Percentiles rank a stretch among this genome's conserved stretches.
Evolutionary conservation across 2,797 vertebrate genomes (phyloP).

Genomic region (Delichon dasypus): DNA sequence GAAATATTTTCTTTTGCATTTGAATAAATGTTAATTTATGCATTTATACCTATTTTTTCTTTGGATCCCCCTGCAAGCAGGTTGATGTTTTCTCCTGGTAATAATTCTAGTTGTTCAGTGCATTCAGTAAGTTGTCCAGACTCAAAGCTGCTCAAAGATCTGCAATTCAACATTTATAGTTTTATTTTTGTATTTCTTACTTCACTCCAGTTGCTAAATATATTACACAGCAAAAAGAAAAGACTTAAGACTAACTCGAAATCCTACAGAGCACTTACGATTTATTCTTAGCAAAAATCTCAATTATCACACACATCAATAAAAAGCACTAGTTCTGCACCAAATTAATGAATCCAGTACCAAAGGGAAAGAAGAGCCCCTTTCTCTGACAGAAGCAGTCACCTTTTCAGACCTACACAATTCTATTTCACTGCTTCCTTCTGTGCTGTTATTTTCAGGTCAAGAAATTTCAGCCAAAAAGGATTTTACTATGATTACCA

Average conservation of each 20-base stretch:
- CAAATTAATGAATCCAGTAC: neutral
- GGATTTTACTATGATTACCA: neutral
- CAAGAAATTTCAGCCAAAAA: neutral
- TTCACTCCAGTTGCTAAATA: neutral
- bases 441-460: neutral
- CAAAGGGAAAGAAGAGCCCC: neutral
- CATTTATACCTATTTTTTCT: constrained; percentile 90
- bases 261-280: neutral
- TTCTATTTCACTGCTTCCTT: neutral
- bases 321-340: neutral
- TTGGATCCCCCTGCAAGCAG: constrained; percentile 85
- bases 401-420: neutral
- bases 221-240: neutral
- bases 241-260: neutral
- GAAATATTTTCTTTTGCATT: neutral
- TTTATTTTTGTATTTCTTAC: constrained; percentile 8
- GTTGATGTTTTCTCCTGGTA: constrained; percentile 95
- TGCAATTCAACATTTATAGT: constrained; percentile 68
- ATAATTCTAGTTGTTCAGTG: constrained; percentile 88
- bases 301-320: neutral
- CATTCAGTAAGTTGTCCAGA: constrained; percentile 90
- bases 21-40: neutral
- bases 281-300: neutral
- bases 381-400: neutral
- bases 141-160: constrained; percentile 91